Conservation (phyloP, 2,113 vertebrate species). For the Chionomys nivalis region DNA sequence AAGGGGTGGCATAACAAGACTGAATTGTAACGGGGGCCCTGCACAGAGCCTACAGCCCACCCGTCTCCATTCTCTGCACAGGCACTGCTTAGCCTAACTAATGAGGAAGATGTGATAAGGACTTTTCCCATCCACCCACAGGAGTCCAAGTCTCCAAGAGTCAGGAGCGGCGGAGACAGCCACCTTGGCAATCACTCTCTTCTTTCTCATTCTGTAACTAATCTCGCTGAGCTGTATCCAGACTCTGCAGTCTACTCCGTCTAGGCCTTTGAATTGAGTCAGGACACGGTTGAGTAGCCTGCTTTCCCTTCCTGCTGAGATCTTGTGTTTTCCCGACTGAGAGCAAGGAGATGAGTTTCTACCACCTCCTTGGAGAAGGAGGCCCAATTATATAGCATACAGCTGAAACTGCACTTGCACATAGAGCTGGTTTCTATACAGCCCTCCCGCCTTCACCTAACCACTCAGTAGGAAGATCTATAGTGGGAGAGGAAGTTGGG, state of each 20-base stretch:
- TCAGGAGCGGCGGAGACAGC: not conserved
- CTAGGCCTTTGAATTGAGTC: conserved; percentile 10
- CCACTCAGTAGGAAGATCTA: accelerated
- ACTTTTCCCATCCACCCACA: not conserved
- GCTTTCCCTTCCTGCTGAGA: conserved; percentile 8
- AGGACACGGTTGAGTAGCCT: not conserved
- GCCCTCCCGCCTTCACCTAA: not conserved
- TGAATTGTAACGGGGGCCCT: not conserved
- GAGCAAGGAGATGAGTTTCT: conserved; percentile 4
- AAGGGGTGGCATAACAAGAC: not conserved
- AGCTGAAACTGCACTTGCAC: not conserved
- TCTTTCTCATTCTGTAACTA: not conserved
- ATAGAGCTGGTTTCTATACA: not conserved
- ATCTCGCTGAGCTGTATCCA: not conserved
- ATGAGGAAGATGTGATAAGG: not conserved
- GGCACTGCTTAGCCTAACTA: not conserved
- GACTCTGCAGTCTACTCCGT: not conserved
- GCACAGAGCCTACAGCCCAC: not conserved
- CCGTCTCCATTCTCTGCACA: not conserved
- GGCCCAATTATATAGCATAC: not conserved
- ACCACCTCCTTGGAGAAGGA: not conserved
- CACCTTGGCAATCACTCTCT: not conserved
- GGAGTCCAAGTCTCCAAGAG: not conserved
- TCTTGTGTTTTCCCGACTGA: not conserved
- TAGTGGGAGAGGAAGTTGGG: not conserved